Conservation (phyloP, 2,797 vertebrate species). For the Gallinago stenura region DNA sequence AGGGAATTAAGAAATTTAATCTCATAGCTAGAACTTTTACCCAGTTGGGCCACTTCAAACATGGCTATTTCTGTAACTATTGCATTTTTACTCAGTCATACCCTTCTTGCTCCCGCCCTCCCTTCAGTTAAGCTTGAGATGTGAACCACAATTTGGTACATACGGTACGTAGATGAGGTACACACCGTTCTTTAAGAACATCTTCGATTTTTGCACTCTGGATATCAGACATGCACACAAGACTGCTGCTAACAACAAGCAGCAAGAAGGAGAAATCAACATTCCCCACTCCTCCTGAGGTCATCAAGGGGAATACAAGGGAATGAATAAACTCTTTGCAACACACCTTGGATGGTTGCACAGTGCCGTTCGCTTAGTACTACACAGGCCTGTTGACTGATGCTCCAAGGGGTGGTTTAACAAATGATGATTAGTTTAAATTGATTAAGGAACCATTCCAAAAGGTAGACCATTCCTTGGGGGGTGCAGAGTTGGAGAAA, state of each 20-base stretch:
- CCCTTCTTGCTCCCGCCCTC: not conserved
- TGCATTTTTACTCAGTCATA: not conserved
- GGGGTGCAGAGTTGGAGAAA: not conserved
- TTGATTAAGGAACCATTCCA: not conserved
- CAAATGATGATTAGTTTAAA: not conserved
- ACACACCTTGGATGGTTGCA: not conserved
- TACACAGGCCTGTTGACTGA: not conserved
- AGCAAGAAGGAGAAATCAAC: not conserved
- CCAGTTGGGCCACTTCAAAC: not conserved
- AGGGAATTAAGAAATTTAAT: not conserved
- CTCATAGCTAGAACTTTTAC: not conserved
- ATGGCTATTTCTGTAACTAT: conserved; percentile 9
- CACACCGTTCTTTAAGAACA: not conserved
- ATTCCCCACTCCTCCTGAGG: not conserved
- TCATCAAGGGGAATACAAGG: not conserved
- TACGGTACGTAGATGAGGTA: not conserved
- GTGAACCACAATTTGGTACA: not conserved
- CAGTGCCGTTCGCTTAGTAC: not conserved
- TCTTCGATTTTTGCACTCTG: not conserved
- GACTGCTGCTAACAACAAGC: not conserved
- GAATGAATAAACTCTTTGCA: not conserved
- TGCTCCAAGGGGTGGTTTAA: not conserved
- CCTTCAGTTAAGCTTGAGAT: not conserved
- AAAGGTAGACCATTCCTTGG: accelerated
- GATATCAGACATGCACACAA: not conserved